These are phyloP conservation scores for Dasypolia templi DNA, from an alignment of 2,888 invertebrate species.

Conservation along the genomic window DNA sequence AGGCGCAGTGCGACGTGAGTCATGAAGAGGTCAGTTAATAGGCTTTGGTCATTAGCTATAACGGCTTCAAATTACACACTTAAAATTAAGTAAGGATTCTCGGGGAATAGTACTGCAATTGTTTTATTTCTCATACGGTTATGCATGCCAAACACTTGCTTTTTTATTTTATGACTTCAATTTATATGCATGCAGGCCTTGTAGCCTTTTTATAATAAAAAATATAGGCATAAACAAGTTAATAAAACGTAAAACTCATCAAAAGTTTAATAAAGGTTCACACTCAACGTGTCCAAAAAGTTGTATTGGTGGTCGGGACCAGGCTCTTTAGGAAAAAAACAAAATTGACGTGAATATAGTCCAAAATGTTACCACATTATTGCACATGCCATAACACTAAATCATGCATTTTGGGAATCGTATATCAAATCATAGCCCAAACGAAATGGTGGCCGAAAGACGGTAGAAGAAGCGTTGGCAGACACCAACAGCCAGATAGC, in stretches of 20 bases:
- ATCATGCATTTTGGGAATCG: background rate
- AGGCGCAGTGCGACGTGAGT: conserved; percentile 43
- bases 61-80: conserved; percentile 45
- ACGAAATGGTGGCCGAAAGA: background rate
- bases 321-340: background rate
- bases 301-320: background rate
- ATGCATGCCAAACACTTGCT: conserved; percentile 2
- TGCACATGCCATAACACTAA: background rate
- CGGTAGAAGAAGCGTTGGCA: background rate
- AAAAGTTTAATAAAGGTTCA: background rate
- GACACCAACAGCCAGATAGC: background rate
- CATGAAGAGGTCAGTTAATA: conserved; percentile 38
- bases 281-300: background rate
- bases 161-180: conserved; percentile 7
- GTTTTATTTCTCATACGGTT: background rate
- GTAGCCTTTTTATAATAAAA: background rate
- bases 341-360: background rate
- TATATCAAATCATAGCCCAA: background rate
- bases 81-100: conserved; percentile 20
- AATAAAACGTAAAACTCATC: background rate
- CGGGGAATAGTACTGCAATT: background rate
- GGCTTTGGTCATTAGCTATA: conserved; percentile 38
- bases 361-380: background rate
- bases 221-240: background rate
- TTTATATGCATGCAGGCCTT: conserved; percentile 7